Conservation (phyloP, 2,888 invertebrate species). For the Epistrophella euchroma region DNA sequence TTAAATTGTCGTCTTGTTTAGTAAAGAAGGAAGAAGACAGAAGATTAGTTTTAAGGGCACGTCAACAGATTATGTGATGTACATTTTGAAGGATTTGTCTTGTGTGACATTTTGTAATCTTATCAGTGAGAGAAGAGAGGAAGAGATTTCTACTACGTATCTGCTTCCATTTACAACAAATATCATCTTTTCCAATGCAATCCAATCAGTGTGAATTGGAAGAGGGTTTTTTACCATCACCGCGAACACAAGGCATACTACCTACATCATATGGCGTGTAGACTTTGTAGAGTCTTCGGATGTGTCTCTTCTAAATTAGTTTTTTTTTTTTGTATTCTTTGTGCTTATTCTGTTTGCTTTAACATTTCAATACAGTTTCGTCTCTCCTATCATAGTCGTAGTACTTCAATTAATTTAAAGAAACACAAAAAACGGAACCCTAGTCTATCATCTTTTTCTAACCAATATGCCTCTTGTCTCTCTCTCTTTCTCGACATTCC, state of each 20-base stretch:
- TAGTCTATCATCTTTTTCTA: neutral
- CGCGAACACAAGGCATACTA: neutral
- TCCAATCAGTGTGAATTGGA: slow-evolving; percentile 50
- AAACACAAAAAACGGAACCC: slow-evolving; percentile 35
- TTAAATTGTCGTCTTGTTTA: slow-evolving; percentile 16
- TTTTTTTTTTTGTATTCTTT: neutral
- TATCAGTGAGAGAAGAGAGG: neutral
- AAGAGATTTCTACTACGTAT: slow-evolving; percentile 14
- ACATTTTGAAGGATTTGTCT: slow-evolving; percentile 38
- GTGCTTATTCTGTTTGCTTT: slow-evolving; percentile 37
- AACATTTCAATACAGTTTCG: slow-evolving; percentile 11
- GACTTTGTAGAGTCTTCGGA: neutral
- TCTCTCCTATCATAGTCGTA: neutral
- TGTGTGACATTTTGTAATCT: slow-evolving; percentile 52
- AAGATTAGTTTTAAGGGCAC: slow-evolving; percentile 15
- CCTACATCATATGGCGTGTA: neutral
- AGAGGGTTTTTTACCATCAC: neutral
- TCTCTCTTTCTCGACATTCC: neutral
- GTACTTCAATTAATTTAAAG: slow-evolving; percentile 45
- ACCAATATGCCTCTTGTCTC: neutral
- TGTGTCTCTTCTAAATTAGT: neutral
- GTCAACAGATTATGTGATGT: slow-evolving; percentile 31
- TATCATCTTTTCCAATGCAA: slow-evolving; percentile 29
- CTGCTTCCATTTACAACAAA: slow-evolving; percentile 21
- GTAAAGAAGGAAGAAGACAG: neutral